phyloP scores from a whole-genome alignment of 1,140 invertebrate species.

The Pachyrhynchus sulphureomaculatus region DNA sequence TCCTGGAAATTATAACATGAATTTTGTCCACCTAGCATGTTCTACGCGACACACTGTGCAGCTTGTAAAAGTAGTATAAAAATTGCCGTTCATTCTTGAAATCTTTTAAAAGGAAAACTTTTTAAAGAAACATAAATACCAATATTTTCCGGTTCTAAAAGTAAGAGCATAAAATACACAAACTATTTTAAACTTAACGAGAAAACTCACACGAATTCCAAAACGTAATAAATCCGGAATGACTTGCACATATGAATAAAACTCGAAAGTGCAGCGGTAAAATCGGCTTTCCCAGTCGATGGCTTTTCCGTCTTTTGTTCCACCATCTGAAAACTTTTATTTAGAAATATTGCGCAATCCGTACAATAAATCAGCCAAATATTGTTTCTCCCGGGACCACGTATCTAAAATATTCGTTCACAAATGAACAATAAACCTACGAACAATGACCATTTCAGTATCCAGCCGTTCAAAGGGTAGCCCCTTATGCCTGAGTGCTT shows the following conservation, averaged over 20 bases:
- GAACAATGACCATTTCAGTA: constrained; percentile 35
- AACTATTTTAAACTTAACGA: constrained; percentile 8
- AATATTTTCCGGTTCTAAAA: background rate
- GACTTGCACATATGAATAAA: constrained; percentile 29
- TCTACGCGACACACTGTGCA: no score
- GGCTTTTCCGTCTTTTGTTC: constrained; percentile 19
- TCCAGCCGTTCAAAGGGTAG: constrained; percentile 16
- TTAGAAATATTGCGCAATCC: constrained; percentile 31
- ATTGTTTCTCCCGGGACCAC: constrained; percentile 28
- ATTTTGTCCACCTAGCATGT: no score
- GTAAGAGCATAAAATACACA: constrained; percentile 1
- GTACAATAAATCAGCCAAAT: constrained; percentile 33
- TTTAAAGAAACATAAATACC: no score
- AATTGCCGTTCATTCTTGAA: no score
- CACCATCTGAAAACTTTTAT: constrained; percentile 32
- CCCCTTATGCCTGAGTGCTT: constrained; percentile 37
- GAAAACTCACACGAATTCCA: constrained; percentile 15
- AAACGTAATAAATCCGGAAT: constrained; percentile 29
- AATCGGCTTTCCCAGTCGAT: constrained; percentile 31
- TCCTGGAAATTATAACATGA: no score
- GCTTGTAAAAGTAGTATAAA: no score
- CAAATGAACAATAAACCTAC: constrained; percentile 38
- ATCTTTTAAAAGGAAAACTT: no score
- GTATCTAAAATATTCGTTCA: constrained; percentile 37
- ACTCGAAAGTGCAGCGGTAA: constrained; percentile 26